Percentiles rank a stretch among this genome's conserved stretches.
Evolutionary conservation across 2,888 invertebrate species (phyloP).

Genomic region (Eristalis intricaria): DNA sequence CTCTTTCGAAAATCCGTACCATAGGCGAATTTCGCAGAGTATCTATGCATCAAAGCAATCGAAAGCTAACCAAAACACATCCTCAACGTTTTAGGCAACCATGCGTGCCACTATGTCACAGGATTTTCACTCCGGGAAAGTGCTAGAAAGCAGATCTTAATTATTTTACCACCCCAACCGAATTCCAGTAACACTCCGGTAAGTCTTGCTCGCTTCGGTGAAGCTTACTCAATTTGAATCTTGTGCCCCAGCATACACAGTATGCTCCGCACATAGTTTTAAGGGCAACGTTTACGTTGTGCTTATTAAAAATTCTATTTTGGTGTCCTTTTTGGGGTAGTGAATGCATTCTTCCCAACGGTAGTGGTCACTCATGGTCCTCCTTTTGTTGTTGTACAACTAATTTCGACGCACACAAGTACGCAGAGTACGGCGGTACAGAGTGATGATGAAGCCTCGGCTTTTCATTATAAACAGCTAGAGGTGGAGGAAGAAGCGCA

Average conservation of each 20-base stretch:
- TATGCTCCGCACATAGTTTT: slow-evolving; percentile 16
- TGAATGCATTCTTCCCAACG: background rate
- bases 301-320: slow-evolving; percentile 64
- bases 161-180: slow-evolving; percentile 52
- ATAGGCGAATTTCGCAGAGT: background rate
- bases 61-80: slow-evolving; percentile 29
- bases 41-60: slow-evolving; percentile 44
- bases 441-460: slow-evolving; percentile 38
- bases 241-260: background rate
- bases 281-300: slow-evolving; percentile 41
- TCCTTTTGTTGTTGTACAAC: slow-evolving; percentile 57
- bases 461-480: slow-evolving; percentile 38
- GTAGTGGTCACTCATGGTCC: slow-evolving; percentile 40
- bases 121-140: slow-evolving; percentile 63
- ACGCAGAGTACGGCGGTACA: background rate
- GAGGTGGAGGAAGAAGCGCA: slow-evolving; percentile 15
- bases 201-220: slow-evolving; percentile 44
- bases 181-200: slow-evolving; percentile 11
- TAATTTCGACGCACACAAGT: slow-evolving; percentile 37
- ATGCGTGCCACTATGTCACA: slow-evolving; percentile 60
- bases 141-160: slow-evolving; percentile 66
- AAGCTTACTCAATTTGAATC: slow-evolving; percentile 64
- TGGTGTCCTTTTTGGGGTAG: slow-evolving; percentile 42
- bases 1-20: slow-evolving; percentile 7
- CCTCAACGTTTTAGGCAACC: slow-evolving; percentile 29